Percentiles rank a stretch among this genome's conserved stretches.
phyloP scores from a whole-genome alignment of 1,140 invertebrate species.

The Brachionus angularis region DNA sequence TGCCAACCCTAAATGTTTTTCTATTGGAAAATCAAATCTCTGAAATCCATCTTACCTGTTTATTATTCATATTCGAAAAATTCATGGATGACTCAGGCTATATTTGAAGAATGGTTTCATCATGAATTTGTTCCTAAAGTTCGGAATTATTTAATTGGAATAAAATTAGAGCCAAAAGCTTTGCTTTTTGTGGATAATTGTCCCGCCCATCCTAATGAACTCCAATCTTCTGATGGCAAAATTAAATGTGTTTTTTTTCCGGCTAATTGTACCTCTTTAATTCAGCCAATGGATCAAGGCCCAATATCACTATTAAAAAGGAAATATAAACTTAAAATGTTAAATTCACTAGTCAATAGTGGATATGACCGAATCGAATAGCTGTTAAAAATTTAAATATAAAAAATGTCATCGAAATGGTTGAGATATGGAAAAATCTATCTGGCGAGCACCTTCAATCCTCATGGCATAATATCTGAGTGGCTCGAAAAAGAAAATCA shows the following conservation, averaged over 20 bases:
- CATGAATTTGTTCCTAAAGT: not conserved
- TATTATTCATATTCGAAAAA: not conserved
- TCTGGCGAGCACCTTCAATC: not conserved
- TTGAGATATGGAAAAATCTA: not conserved
- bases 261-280: not conserved
- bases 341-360: not conserved
- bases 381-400: not conserved
- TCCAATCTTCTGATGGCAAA: not conserved
- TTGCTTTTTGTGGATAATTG: not conserved
- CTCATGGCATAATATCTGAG: not conserved
- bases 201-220: not conserved
- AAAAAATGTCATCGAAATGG: not conserved
- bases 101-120: not conserved
- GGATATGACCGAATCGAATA: not conserved
- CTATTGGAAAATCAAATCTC: too few relatives aligned
- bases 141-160: not conserved
- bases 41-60: not conserved
- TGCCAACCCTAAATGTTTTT: not conserved
- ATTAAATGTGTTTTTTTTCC: not conserved
- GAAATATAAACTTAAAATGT: not conserved
- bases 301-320: not conserved
- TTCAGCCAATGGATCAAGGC: not conserved
- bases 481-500: not conserved
- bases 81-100: not conserved
- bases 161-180: not conserved